Base-by-base conservation (phyloP, 2,888 invertebrate species). In the Sminthurinus aureus region DNA sequence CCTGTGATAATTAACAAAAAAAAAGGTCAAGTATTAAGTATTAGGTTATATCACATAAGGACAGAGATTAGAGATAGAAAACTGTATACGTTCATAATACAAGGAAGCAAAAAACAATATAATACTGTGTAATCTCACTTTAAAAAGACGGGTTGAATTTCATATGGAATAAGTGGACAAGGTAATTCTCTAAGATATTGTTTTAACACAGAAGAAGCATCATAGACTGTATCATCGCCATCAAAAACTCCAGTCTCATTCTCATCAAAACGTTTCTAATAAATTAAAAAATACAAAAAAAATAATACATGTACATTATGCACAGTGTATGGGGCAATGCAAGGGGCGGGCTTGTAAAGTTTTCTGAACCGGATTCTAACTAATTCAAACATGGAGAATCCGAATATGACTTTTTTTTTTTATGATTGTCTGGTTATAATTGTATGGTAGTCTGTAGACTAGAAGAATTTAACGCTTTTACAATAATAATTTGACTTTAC, bases 171-270 rank as follows among this genome's bases (percentile, higher is more conserved):
- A 24, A 97, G 91, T 0, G 97, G 96, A 89, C 96, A 96, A 0
- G 96, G 96, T 81, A 97, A 91, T 90, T 95, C 94, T 84, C 97
- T 92, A 85, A 97, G 93, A 90, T 96, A 97, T 77, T 94, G 93
- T 90, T 97, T 97, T 38, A 97, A 91, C 52, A 96, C 93, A 90
- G 94, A 95, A 0, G 96, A 96, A 20, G 96, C 94, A 91, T 98
- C 97, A 88, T 96, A 93, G 0, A 95, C 94, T 89, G 95, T 93
- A 90, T 95, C 94, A 3, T 93, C 93, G 79, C 93, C 93, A 20
- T 93, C 93, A 79, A 96, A 91, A 81, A 91, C 92, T 79, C 93
- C 93, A 11, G 95, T 95, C 75, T 92, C 93, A 89, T 96, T 96
- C 84, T 96, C 69, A 52, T 20, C 75, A 77, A 86, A 87, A 0